phyloP scores from a whole-genome alignment of 2,113 vertebrate species.

The Megaceryle maxima region DNA sequence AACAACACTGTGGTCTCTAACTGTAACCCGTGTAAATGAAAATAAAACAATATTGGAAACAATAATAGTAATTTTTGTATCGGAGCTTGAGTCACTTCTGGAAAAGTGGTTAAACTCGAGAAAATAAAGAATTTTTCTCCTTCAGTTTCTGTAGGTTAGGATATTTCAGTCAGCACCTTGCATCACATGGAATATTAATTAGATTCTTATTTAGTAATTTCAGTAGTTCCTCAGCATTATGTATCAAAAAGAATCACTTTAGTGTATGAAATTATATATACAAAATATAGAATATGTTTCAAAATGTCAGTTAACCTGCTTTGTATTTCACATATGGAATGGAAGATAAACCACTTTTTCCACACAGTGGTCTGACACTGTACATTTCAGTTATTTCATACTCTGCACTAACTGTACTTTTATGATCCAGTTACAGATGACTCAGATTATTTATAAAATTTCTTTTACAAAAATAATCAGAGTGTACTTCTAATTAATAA shows the following conservation, averaged over 20 bases:
- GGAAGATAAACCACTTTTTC: neutral
- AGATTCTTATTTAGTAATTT: neutral
- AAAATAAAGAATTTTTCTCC: neutral
- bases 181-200: neutral
- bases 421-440: neutral
- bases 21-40: neutral
- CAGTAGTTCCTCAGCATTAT: neutral
- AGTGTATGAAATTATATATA: neutral
- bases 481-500: neutral
- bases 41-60: neutral
- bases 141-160: neutral
- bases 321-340: neutral
- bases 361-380: neutral
- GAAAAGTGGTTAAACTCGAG: neutral
- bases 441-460: neutral
- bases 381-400: constrained; percentile 18
- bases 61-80: neutral
- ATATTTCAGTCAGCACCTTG: neutral
- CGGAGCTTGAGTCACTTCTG: neutral
- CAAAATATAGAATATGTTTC: neutral
- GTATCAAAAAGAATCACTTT: neutral
- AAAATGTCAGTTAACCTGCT: neutral
- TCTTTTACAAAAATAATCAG: neutral
- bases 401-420: neutral
- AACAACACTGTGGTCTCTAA: neutral